phyloP scores from a whole-genome alignment of 2,888 invertebrate genomes.

The Heliconius aoede region DNA sequence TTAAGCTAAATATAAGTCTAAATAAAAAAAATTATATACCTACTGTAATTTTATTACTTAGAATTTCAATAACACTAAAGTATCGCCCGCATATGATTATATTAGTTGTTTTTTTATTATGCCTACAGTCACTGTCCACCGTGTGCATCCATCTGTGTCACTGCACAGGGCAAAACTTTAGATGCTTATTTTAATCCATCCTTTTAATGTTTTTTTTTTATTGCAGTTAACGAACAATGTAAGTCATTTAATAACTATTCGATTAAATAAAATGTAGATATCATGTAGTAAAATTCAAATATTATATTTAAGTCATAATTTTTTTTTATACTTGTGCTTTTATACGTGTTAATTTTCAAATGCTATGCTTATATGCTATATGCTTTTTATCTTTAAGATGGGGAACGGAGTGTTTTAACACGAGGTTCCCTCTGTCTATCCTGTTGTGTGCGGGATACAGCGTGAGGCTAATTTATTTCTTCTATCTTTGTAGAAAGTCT shows the following conservation, averaged over 20 bases:
- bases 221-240: background rate
- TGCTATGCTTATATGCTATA: no score
- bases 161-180: conserved; percentile 59
- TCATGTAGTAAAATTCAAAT: no score
- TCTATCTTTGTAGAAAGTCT: no score
- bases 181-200: conserved; percentile 11
- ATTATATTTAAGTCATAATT: no score
- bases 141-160: conserved; percentile 67
- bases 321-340: no score
- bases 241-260: background rate
- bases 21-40: background rate
- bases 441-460: no score
- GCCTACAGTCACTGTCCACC: conserved; percentile 63
- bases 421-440: no score
- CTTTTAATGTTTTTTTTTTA: conserved; percentile 9
- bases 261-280: background rate
- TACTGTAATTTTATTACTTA: background rate
- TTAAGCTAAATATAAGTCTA: no score
- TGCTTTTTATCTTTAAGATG: no score
- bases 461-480: no score
- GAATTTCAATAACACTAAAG: conserved; percentile 12
- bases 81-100: conserved; percentile 44
- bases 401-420: no score
- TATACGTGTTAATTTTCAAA: no score
- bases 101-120: conserved; percentile 56